These are phyloP conservation scores for Phenacoccus solenopsis DNA, from an alignment of 1,140 invertebrate genomes.

Conservation along the genomic window DNA sequence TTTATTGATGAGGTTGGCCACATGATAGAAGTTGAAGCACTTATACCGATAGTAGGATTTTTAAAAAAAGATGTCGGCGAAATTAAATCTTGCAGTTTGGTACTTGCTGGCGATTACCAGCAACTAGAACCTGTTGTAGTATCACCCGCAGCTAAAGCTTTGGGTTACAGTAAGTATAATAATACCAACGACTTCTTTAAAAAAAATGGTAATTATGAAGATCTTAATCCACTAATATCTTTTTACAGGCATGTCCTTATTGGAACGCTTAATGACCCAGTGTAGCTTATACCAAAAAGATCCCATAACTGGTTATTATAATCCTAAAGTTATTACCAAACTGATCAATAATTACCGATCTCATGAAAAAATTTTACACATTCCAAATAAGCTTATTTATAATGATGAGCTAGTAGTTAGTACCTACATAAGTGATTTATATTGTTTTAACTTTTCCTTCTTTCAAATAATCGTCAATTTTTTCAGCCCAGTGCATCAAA, in stretches of 20 bases:
- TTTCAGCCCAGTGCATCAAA: too few species aligned
- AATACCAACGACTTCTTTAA: not conserved
- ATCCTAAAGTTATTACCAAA: slow-evolving; percentile 52
- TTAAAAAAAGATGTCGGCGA: not conserved
- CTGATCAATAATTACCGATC: slow-evolving; percentile 56
- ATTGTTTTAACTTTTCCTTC: too few species aligned
- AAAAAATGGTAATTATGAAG: not conserved
- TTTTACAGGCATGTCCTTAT: slow-evolving; percentile 16
- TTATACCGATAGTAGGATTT: slow-evolving; percentile 43
- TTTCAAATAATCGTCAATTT: too few species aligned
- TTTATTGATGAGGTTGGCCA: slow-evolving; percentile 87
- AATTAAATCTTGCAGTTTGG: slow-evolving; percentile 42
- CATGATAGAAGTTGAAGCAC: slow-evolving; percentile 72
- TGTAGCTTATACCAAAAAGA: not conserved
- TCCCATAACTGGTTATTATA: slow-evolving; percentile 41
- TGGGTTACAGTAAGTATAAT: slow-evolving; percentile 40
- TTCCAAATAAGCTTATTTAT: slow-evolving; percentile 53
- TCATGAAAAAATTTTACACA: slow-evolving; percentile 42
- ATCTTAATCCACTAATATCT: not conserved
- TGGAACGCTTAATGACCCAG: slow-evolving; percentile 11
- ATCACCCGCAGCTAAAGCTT: slow-evolving; percentile 46
- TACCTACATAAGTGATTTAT: too few species aligned
- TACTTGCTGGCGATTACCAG: slow-evolving; percentile 80
- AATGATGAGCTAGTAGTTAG: slow-evolving; percentile 37
- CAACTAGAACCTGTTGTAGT: slow-evolving; percentile 76